A percentile compares a stretch with the other conserved stretches of the same genome.
Conservation (phyloP, 2,888 invertebrate genomes). For the Nezara viridula region DNA sequence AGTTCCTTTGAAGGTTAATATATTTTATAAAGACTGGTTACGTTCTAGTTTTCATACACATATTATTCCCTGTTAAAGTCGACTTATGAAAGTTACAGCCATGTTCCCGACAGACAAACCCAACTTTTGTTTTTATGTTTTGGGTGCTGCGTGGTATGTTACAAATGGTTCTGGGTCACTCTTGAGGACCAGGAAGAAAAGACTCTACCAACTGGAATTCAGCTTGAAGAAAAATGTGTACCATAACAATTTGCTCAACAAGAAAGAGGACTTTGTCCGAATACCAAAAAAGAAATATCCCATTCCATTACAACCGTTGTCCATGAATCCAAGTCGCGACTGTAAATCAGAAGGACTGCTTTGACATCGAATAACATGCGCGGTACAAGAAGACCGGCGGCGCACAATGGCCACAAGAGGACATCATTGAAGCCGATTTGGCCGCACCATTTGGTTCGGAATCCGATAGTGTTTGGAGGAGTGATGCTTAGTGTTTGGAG, state of each 20-base stretch:
- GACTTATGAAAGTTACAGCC: no score
- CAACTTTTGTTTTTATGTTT: not conserved
- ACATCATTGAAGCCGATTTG: constrained; percentile 25
- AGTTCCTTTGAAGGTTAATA: no score
- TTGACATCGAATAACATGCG: constrained; percentile 7
- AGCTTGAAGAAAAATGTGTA: not conserved
- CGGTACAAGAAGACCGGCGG: not conserved
- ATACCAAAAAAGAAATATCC: not conserved
- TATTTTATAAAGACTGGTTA: no score
- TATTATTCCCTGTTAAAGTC: no score
- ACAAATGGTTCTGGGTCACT: not conserved
- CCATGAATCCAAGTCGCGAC: not conserved
- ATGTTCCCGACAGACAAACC: no score
- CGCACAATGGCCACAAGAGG: constrained; percentile 16
- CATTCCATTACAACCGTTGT: constrained; percentile 26
- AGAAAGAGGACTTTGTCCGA: constrained; percentile 16
- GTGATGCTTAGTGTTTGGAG: not conserved
- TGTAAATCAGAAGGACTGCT: not conserved
- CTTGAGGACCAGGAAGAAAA: not conserved
- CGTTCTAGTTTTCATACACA: no score
- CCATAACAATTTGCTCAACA: constrained; percentile 31
- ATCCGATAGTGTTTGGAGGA: not conserved
- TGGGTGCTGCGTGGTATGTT: not conserved
- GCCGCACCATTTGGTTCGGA: constrained; percentile 44
- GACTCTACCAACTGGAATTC: not conserved